Evolutionary conservation across 2,797 vertebrate genomes (phyloP), one percentile per base, ranked within the genome.

Genomic region (Notamacropus eugenii): DNA sequence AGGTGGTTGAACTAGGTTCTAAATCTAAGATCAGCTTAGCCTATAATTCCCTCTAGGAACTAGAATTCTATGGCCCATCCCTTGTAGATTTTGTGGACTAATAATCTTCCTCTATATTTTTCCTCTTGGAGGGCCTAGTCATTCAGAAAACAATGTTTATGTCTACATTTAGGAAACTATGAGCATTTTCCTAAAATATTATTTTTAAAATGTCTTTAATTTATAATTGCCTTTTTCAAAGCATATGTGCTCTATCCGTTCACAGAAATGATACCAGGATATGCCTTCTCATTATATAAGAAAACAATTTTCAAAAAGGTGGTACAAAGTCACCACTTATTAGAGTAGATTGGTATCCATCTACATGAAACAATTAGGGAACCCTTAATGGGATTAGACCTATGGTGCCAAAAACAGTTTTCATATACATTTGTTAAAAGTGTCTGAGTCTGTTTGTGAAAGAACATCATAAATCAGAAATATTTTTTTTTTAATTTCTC

Each of bases 51-150:
- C 92, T 93, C 22, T 56, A 90, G 82, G 96, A 90, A 95, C 29
- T 55, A 55, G 31, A 67, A 87, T 56, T 94, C 90, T 90, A 91
- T 56, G 52, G 52, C 91, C 91, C 22, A 67, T 55, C 14, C 50
- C 58, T 58, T 55, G n/a, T 0, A 55, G 28, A 91, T n/a, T 46
- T 62, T 57, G 56, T 91, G 92, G n/a, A 96, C 92, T 40, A 94
- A 54, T 55, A 92, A 96, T 52, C 54, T 96, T 90, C 24, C 34
- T 74, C 90, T 92, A 93, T 62, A 58, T 59, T 93, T 54, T 96
- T 87, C 55, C 92, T 16, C 62, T 90, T 54, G 54, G 19, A 92
- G 92, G 56, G 50, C 5, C 6, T n/a, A 74, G 16, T 74, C 16
- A 74, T 74, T 74, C 22, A n/a, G 19, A 74, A 74, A 74, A 40